Evolutionary conservation across 1,140 invertebrate genomes (phyloP).

Genomic region (Musca domestica): DNA sequence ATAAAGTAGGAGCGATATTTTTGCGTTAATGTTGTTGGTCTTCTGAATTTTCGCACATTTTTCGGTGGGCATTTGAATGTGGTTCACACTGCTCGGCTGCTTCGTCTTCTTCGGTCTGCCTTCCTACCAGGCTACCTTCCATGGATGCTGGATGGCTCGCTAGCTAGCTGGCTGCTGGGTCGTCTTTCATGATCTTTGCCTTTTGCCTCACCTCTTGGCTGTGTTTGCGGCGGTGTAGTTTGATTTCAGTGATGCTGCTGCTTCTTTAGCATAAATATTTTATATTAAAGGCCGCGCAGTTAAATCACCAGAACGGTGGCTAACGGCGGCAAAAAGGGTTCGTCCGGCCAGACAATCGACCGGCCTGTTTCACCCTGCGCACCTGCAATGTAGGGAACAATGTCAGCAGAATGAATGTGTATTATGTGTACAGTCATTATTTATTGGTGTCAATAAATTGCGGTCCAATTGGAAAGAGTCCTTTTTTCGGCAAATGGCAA

Average conservation of each 20-base stretch:
- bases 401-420: slow-evolving; percentile 17
- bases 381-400: slow-evolving; percentile 15
- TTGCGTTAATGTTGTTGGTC: not conserved
- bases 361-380: slow-evolving; percentile 5
- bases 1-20: slow-evolving; percentile 18
- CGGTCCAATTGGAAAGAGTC: slow-evolving; percentile 18
- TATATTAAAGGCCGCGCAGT: slow-evolving; percentile 10
- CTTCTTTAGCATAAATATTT: not conserved
- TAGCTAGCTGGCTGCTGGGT: too few species aligned
- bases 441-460: slow-evolving; percentile 33
- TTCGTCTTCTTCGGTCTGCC: not conserved
- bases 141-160: not conserved
- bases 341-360: not conserved
- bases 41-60: slow-evolving; percentile 17
- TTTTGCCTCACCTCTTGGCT: too few species aligned
- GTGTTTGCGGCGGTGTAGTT: not conserved
- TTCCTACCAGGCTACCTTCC: not conserved
- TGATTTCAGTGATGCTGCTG: not conserved
- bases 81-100: slow-evolving; percentile 4
- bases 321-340: not conserved
- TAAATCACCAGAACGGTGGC: not conserved
- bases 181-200: too few species aligned
- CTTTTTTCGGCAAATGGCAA: slow-evolving; percentile 2
- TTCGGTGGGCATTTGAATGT: slow-evolving; percentile 1
- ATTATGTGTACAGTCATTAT: slow-evolving; percentile 28